Base-by-base conservation (phyloP, 1,140 invertebrate species). In the Bombus sibiricus region DNA sequence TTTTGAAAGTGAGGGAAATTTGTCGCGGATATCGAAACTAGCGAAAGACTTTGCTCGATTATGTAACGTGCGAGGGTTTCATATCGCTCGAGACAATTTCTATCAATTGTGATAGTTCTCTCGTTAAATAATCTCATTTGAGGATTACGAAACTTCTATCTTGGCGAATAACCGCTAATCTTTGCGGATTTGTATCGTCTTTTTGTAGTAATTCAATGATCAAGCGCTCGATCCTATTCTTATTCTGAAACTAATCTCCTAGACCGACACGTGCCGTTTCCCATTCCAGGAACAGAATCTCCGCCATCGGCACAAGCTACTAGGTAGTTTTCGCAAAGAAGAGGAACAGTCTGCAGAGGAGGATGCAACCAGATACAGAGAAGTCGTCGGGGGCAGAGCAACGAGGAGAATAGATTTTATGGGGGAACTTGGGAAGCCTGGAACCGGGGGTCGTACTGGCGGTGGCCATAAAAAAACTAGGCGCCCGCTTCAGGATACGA, bases 391-490 rank as follows among this genome's bases (percentile, higher is more conserved):
- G 47, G 37, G 81, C n/a, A 71, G 34, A 59, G 82, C 84, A 39
- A 89, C 73, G 83, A 88, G 82, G 71, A 81, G 81, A 91, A 83
- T 81, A 83, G 91, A 92, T 92, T 93, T 93, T 93, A 93, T 93
- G 92, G 89, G 85, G 88, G 87, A 90, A 87, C 82, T 83, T 76
- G 64, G 88, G 85, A 89, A 83, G 88, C 28, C 83, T 89, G 91
- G 87, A 90, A 91, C 86, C 86, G 90, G 89, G 88, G 88, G 59
- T 83, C 88, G 86, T 47, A 25, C 74, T 68, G 85, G 84, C 89
- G 85, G 82, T 90, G 83, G 90, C 85, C 81, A 90, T 93, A 93
- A 93, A 93, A 93, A 92, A 93, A 88, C 90, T 92, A 90, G 91
- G 82, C 92, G 91, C 90, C 89, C 88, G 85, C 89, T 88, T 87